phyloP scores from a whole-genome alignment of 2,888 invertebrate species.

The Timandra comae region DNA sequence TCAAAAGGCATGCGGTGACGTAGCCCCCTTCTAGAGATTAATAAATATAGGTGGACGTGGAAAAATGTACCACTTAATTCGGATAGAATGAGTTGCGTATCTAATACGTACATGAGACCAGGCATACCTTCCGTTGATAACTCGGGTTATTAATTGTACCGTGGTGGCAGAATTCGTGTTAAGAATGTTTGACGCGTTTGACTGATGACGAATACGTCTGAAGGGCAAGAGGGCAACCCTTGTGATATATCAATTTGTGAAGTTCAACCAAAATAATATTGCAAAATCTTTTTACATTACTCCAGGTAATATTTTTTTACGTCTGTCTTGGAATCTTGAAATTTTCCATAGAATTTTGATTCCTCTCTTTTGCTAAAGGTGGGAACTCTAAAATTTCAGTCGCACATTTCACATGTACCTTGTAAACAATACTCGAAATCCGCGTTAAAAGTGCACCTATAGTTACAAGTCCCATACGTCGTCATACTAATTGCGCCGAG shows the following conservation, averaged over 20 bases:
- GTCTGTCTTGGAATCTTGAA: no score
- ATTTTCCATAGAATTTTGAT: no score
- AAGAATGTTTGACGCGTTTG: constrained; percentile 14
- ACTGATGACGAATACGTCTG: no score
- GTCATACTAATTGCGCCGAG: constrained; percentile 72
- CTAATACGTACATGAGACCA: constrained; percentile 35
- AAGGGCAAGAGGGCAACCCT: no score
- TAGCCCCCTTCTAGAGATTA: constrained; percentile 58
- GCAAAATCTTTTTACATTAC: no score
- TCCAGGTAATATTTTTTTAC: no score
- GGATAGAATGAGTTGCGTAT: constrained; percentile 62
- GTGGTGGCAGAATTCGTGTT: constrained; percentile 21
- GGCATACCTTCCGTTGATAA: constrained; percentile 35
- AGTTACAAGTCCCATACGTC: constrained; percentile 23
- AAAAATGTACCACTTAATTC: constrained; percentile 73
- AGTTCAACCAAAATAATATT: no score
- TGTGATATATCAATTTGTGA: no score
- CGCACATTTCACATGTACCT: not conserved
- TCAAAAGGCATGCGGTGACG: constrained; percentile 73
- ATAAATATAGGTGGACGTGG: constrained; percentile 73
- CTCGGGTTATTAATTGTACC: constrained; percentile 29
- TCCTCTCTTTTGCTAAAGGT: no score
- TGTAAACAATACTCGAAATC: constrained; percentile 24
- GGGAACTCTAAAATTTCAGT: no score
- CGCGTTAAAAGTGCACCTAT: constrained; percentile 18